These are phyloP conservation scores for Clivina fossor DNA, from an alignment of 2,888 invertebrate species.

Conservation along the genomic window DNA sequence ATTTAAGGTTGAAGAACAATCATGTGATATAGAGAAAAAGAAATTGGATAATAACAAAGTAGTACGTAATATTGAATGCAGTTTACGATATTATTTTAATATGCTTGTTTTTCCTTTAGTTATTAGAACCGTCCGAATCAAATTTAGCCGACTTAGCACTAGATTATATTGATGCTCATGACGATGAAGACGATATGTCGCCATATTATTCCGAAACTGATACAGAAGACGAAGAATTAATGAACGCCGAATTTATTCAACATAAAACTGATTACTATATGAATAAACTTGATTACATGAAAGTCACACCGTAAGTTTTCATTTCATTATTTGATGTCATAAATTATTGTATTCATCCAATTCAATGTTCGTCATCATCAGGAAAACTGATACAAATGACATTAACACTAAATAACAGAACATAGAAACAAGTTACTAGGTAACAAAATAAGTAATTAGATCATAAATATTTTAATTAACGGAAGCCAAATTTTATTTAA, in stretches of 20 bases:
- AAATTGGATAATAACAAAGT: neutral
- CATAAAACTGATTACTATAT: constrained; percentile 92
- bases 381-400: too few species aligned
- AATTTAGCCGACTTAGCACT: constrained; percentile 47
- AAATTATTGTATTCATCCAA: too few species aligned
- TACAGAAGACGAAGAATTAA: constrained; percentile 58
- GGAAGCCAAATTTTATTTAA: too few species aligned
- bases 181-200: constrained; percentile 50
- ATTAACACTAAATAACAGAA: too few species aligned
- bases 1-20: neutral
- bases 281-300: constrained; percentile 79
- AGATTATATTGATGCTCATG: constrained; percentile 37
- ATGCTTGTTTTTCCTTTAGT: constrained; percentile 24
- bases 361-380: too few species aligned
- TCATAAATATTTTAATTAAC: too few species aligned
- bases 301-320: constrained; percentile 72
- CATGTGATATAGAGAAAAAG: neutral
- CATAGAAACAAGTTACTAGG: too few species aligned
- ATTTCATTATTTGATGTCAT: too few species aligned
- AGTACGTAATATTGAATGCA: too few species aligned
- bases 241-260: constrained; percentile 74
- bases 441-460: too few species aligned
- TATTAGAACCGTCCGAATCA: constrained; percentile 44
- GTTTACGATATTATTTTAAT: neutral
- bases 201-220: constrained; percentile 49